These are phyloP conservation scores for Lepidurus apus DNA, from an alignment of 1,140 invertebrate species.

Conservation along the genomic window DNA sequence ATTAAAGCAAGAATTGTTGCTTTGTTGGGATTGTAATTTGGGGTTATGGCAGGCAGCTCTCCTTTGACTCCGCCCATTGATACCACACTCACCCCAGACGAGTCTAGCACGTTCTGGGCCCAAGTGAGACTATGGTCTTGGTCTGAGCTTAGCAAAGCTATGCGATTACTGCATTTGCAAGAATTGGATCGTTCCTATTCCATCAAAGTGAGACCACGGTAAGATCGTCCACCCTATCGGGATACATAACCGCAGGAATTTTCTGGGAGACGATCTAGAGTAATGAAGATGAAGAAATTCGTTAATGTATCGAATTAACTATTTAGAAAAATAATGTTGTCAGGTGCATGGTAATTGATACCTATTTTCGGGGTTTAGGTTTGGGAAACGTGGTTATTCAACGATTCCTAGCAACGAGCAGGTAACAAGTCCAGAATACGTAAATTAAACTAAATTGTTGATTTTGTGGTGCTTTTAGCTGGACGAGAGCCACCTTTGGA, in stretches of 20 bases:
- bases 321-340: not conserved
- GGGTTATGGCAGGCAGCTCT: slow-evolving; percentile 26
- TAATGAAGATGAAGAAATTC: too few relatives aligned
- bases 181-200: slow-evolving; percentile 18
- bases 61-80: slow-evolving; percentile 19
- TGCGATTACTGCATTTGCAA: slow-evolving; percentile 30
- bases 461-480: not conserved
- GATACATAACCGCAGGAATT: not conserved
- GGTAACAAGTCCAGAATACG: not conserved
- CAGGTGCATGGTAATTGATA: not conserved
- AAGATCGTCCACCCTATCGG: not conserved
- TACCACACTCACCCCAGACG: not conserved
- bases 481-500: not conserved
- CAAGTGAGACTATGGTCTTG: slow-evolving; percentile 14
- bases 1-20: not conserved
- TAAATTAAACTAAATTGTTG: not conserved
- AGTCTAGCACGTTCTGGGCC: not conserved
- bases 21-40: slow-evolving; percentile 9
- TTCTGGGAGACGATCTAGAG: not conserved
- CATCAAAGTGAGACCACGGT: slow-evolving; percentile 28
- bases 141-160: slow-evolving; percentile 12
- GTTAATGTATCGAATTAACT: too few relatives aligned
- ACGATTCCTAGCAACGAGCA: not conserved
- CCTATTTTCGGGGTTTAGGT: not conserved
- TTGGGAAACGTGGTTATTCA: not conserved